Conservation (phyloP, 2,888 invertebrate genomes). For the Poecilobothrus nobilitatus region DNA sequence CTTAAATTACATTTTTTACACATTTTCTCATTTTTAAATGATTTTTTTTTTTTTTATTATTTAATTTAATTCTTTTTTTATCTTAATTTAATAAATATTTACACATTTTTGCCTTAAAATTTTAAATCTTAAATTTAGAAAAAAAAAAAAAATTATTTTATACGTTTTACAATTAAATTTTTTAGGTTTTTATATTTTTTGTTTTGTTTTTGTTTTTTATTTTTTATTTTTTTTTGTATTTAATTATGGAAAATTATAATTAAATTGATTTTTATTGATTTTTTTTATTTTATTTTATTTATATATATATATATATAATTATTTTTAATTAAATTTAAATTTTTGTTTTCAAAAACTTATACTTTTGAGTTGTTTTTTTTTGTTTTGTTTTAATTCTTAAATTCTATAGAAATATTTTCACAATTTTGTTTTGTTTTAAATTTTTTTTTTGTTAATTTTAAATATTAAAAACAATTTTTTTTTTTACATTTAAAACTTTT, state of each 20-base stretch:
- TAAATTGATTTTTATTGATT: not conserved
- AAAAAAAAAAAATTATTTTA: no score
- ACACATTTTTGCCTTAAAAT: not conserved
- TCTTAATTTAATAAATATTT: not conserved
- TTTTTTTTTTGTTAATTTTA: not conserved
- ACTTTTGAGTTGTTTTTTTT: not conserved
- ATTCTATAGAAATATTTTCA: slow-evolving; percentile 1
- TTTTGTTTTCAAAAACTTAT: not conserved
- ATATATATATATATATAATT: no score
- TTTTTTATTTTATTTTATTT: not conserved
- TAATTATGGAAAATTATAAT: slow-evolving; percentile 6
- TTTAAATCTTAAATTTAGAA: no score
- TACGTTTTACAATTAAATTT: not conserved
- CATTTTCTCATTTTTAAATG: not conserved
- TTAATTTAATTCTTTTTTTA: not conserved
- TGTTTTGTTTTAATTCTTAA: not conserved
- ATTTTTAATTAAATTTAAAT: not conserved
- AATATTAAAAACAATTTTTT: slow-evolving; percentile 2
- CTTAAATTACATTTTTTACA: not conserved
- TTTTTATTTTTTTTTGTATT: not conserved
- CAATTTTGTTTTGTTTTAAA: not conserved
- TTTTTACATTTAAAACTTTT: not conserved
- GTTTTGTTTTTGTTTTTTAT: no score
- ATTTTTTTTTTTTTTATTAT: not conserved
- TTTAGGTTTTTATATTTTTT: not conserved